Conservation (phyloP, 1,140 invertebrate genomes). For the Neomicropteryx cornuta region DNA sequence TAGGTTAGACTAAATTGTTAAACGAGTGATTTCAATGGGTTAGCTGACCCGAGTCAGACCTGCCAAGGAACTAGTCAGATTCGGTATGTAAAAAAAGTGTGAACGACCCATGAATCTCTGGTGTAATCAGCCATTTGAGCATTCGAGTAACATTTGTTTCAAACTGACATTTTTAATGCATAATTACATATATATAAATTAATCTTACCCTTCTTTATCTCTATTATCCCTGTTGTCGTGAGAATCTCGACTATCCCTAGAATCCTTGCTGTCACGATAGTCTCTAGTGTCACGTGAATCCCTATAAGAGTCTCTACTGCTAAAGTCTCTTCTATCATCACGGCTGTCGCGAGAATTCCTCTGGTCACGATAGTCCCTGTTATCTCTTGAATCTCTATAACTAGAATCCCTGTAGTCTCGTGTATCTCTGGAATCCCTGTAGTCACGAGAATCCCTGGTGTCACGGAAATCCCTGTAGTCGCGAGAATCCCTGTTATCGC, state of each 20-base stretch:
- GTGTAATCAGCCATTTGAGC: too few species aligned
- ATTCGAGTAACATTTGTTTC: too few species aligned
- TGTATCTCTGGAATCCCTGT: slow-evolving; percentile 22
- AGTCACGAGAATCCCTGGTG: slow-evolving; percentile 24
- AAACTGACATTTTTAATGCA: too few species aligned
- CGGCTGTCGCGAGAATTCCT: slow-evolving; percentile 8
- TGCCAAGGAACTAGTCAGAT: too few species aligned
- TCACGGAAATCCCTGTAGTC: slow-evolving; percentile 22
- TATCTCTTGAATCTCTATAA: slow-evolving; percentile 8
- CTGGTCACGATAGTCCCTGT: slow-evolving; percentile 7
- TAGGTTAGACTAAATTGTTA: too few species aligned
- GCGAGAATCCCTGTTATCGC: slow-evolving; percentile 21
- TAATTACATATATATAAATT: too few species aligned
- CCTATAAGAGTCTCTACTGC: slow-evolving; percentile 21
- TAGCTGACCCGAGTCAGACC: too few species aligned
- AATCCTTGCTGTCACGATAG: slow-evolving; percentile 1
- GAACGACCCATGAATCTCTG: too few species aligned
- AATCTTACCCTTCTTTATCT: slow-evolving; percentile 7
- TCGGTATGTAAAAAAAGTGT: too few species aligned
- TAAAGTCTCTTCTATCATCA: slow-evolving; percentile 6
- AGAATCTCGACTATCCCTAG: slow-evolving; percentile 16
- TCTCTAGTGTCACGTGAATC: slow-evolving; percentile 16
- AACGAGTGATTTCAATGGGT: too few species aligned
- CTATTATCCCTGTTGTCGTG: slow-evolving; percentile 15
- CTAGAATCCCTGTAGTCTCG: slow-evolving; percentile 17